Evolutionary conservation across 2,797 vertebrate genomes (phyloP).

Genomic region (Neosilurus hyrtlii): DNA sequence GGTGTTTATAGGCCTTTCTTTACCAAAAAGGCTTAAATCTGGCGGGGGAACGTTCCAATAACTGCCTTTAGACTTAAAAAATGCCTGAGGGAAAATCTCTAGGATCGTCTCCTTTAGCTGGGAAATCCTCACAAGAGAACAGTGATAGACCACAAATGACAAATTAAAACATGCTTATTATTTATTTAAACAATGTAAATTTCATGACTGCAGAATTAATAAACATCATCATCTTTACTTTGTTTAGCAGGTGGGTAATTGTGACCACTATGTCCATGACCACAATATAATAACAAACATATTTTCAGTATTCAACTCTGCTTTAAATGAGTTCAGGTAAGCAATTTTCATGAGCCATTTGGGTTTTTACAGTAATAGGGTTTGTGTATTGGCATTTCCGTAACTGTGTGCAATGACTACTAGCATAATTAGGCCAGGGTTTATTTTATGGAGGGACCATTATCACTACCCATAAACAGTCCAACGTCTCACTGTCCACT

Average conservation of each 20-base stretch:
- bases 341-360: slow-evolving; percentile 21
- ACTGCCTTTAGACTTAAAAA: too few relatives aligned
- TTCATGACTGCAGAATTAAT: background rate
- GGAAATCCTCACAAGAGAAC: background rate
- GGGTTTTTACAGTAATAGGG: slow-evolving; percentile 23
- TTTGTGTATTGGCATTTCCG: slow-evolving; percentile 19
- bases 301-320: background rate
- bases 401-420: slow-evolving; percentile 56
- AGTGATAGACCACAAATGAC: background rate
- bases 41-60: background rate
- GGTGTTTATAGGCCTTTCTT: too few relatives aligned
- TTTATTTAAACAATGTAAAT: background rate
- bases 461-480: slow-evolving; percentile 78
- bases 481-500: slow-evolving; percentile 62
- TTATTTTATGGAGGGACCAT: slow-evolving; percentile 73
- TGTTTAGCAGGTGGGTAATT: background rate
- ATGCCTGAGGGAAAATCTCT: too few relatives aligned
- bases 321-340: slow-evolving; percentile 20
- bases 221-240: background rate
- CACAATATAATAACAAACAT: slow-evolving; percentile 24
- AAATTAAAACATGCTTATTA: background rate
- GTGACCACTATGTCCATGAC: background rate
- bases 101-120: background rate
- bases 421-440: slow-evolving; percentile 68
- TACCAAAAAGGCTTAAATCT: background rate